phyloP scores from a whole-genome alignment of 2,888 invertebrate species.

The Tyria jacobaeae region DNA sequence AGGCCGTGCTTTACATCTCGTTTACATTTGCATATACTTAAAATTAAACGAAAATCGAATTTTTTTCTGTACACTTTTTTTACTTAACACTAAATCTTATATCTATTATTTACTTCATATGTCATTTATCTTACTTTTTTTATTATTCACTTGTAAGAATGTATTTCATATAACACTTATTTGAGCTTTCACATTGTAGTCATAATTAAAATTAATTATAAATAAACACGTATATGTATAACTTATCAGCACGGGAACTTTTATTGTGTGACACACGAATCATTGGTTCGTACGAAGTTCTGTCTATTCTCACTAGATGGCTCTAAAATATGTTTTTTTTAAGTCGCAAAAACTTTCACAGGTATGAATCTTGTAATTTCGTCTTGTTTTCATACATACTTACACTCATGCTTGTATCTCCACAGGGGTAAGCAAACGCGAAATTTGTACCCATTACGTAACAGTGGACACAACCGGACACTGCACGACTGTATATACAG shows the following conservation, averaged over 20 bases:
- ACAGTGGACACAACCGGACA: too few species aligned
- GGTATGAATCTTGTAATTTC: background rate
- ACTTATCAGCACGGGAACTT: background rate
- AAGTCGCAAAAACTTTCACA: background rate
- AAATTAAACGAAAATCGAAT: too few species aligned
- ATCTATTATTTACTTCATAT: background rate
- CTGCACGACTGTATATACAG: too few species aligned
- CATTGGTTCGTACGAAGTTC: background rate
- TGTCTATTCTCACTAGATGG: background rate
- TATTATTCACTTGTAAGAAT: too few species aligned
- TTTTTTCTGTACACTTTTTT: too few species aligned
- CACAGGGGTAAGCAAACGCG: too few species aligned
- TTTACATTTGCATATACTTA: too few species aligned
- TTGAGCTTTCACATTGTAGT: background rate
- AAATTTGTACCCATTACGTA: too few species aligned
- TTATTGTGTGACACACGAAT: background rate
- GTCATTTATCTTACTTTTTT: background rate
- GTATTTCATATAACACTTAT: background rate
- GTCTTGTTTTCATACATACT: too few species aligned
- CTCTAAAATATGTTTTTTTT: background rate
- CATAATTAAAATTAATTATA: background rate
- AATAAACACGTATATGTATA: too few species aligned
- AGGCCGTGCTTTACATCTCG: too few species aligned
- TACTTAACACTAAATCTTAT: conserved; percentile 2
- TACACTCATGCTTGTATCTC: too few species aligned